phyloP scores from a whole-genome alignment of 2,888 invertebrate genomes.

The Lasius platythorax region DNA sequence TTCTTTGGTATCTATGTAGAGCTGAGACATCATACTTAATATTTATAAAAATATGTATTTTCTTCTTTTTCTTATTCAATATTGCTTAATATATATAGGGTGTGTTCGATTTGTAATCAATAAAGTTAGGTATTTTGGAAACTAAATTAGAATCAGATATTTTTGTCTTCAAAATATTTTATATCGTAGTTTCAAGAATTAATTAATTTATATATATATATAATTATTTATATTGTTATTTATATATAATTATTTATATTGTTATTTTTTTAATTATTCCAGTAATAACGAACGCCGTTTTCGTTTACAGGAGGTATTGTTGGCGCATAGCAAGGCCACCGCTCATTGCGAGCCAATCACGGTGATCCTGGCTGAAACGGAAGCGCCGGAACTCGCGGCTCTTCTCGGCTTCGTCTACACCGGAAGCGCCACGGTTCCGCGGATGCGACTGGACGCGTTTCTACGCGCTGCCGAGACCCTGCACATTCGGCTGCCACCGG shows the following conservation, averaged over 20 bases:
- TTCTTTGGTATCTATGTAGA: not conserved
- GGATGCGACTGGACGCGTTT: constrained; percentile 88
- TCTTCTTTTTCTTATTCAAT: not conserved
- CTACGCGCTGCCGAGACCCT: constrained; percentile 87
- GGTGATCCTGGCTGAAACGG: constrained; percentile 90
- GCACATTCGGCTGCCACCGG: constrained; percentile 79
- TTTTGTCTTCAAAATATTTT: not conserved
- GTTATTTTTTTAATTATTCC: not conserved
- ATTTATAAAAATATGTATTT: not conserved
- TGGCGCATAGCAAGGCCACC: constrained; percentile 79
- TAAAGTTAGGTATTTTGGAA: not conserved
- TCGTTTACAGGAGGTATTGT: constrained; percentile 81
- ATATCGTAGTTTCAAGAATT: no score
- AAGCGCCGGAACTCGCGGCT: constrained; percentile 88
- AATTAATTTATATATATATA: not conserved
- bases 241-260: not conserved
- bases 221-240: not conserved
- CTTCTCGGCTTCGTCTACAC: constrained; percentile 91
- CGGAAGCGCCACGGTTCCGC: constrained; percentile 89
- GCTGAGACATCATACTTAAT: not conserved
- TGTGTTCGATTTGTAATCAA: not conserved
- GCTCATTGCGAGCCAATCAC: constrained; percentile 87
- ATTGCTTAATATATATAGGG: not conserved
- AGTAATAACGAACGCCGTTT: not conserved
- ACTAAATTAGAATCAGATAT: not conserved